Evolutionary conservation across 1,140 invertebrate genomes (phyloP).

Genomic region (Rhynchophorus ferrugineus): DNA sequence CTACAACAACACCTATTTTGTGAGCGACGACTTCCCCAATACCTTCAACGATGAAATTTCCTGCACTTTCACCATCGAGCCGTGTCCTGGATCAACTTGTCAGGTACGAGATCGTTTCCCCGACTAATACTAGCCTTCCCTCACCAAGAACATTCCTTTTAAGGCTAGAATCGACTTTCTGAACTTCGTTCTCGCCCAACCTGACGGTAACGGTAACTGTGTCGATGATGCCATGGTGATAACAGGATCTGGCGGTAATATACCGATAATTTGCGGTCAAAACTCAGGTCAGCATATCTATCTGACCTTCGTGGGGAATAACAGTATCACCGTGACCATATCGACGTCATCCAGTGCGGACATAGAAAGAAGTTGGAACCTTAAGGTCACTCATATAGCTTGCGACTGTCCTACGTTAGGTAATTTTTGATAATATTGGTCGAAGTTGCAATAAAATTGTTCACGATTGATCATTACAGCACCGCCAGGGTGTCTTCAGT

Average conservation of each 20-base stretch:
- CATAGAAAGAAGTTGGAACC: slow-evolving; percentile 65
- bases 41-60: slow-evolving; percentile 56
- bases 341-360: slow-evolving; percentile 51
- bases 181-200: slow-evolving; percentile 63
- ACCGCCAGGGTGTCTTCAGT: slow-evolving; percentile 72
- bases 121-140: not conserved
- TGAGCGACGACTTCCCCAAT: slow-evolving; percentile 62
- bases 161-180: slow-evolving; percentile 71
- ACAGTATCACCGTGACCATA: slow-evolving; percentile 59
- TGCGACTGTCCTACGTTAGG: slow-evolving; percentile 59
- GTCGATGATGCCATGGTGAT: slow-evolving; percentile 60
- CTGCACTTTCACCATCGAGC: slow-evolving; percentile 62
- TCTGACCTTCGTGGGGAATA: slow-evolving; percentile 62
- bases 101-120: slow-evolving; percentile 47
- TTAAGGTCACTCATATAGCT: slow-evolving; percentile 64
- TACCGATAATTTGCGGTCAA: slow-evolving; percentile 70
- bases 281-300: slow-evolving; percentile 77
- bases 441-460: slow-evolving; percentile 8
- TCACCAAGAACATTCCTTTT: slow-evolving; percentile 30
- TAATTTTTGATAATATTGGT: slow-evolving; percentile 30
- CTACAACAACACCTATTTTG: slow-evolving; percentile 77
- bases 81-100: slow-evolving; percentile 61
- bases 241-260: slow-evolving; percentile 54
- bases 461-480: slow-evolving; percentile 43
- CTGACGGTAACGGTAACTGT: slow-evolving; percentile 64